Evolutionary conservation across 2,888 invertebrate species (phyloP).

Genomic region (Philonicus albiceps): DNA sequence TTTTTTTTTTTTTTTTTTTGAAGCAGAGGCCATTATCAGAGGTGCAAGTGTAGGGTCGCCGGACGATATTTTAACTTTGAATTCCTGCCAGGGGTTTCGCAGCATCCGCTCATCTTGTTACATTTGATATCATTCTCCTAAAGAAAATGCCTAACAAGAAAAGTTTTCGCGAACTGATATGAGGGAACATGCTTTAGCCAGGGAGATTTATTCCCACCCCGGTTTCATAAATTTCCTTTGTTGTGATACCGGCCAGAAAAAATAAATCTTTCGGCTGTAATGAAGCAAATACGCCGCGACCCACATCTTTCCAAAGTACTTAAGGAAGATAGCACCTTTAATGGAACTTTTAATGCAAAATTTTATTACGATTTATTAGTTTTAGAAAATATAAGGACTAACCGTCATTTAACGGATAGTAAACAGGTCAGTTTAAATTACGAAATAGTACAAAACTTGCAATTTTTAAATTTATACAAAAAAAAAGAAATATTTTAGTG

Average conservation of each 20-base stretch:
- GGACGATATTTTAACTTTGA: neutral
- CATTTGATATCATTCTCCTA: constrained; percentile 6
- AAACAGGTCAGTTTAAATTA: too few relatives aligned
- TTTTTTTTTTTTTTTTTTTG: neutral
- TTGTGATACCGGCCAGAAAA: neutral
- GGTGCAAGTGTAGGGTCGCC: neutral
- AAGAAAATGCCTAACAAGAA: constrained; percentile 5
- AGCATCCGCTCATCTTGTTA: constrained; percentile 10
- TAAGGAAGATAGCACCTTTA: neutral
- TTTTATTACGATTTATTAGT: neutral
- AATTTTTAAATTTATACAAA: too few relatives aligned
- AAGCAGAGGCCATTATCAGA: neutral
- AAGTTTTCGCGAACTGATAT: constrained; percentile 19
- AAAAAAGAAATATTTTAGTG: too few relatives aligned
- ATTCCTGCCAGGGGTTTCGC: neutral
- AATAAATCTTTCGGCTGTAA: neutral
- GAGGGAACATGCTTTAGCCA: neutral
- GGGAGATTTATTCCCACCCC: constrained; percentile 12
- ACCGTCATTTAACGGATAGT: too few relatives aligned
- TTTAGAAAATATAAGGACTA: neutral
- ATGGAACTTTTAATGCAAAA: neutral
- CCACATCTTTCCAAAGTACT: neutral
- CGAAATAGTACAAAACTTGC: too few relatives aligned
- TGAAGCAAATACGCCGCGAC: neutral
- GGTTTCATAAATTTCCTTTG: constrained; percentile 4